Evolutionary conservation across 1,140 invertebrate species (phyloP), one percentile per base, ranked within the genome.

Genomic region (Lysiphlebus fabarum): DNA sequence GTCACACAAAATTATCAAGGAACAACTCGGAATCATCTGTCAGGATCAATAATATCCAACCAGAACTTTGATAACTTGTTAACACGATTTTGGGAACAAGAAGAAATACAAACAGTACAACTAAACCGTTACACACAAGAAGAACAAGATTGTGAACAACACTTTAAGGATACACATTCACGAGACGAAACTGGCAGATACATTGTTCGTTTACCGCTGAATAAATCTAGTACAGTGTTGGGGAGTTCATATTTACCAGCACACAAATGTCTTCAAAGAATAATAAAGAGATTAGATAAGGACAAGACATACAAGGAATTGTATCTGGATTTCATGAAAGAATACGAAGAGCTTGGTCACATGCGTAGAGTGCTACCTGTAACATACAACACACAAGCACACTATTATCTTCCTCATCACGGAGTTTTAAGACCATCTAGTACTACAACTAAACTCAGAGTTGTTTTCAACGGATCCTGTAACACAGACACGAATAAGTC

Each of bases 341-440:
- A 77, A 61, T 78, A 77, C 53, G 53, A 71, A 49, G 5, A 33
- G 1, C 40, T 78, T 6, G 69, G 69, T 26, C 75, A 77, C 62
- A 75, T 79, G 73, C 55, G 10, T 2, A 11, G 9, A 1, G 50
- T 60, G 7, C n/a, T 26, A 2, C 12, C 42, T 4, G 34, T 14
- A 10, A 9, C 43, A 4, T 26, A 34, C 6, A 36, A 38, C 4
- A 17, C 43, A 10, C 11, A 10, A 6, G 6, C 11, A 4, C 8
- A 8, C 4, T 54, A 38, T 47, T 60, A 60, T 45, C 53, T 60
- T 1, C 58, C 58, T 0, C 58, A 54, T 34, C 58, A 60, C 26
- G 58, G 58, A 40, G 58, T 62, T 5, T n/a, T 61, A 4, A 59
- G 54, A 17, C 33, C 33, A 3, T 42, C 44, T 11, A 64, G 55